A percentile compares a stretch with the other conserved stretches of the same genome.
Evolutionary conservation across 2,888 invertebrate species (phyloP).

Genomic region (Drosophila koepferae): DNA sequence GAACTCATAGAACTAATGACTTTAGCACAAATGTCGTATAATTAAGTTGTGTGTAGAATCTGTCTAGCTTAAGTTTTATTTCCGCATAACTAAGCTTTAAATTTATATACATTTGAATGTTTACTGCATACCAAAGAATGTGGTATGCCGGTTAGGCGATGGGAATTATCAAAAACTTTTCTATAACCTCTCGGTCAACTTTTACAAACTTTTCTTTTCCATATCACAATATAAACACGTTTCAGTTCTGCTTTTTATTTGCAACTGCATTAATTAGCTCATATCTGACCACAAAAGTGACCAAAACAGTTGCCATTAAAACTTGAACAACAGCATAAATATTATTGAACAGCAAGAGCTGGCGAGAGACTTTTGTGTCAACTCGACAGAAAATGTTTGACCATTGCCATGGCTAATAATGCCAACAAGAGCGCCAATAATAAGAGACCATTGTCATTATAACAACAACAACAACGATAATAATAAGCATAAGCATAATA

Average conservation of each 20-base stretch:
- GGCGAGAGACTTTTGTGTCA: slow-evolving; percentile 56
- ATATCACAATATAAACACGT: background rate
- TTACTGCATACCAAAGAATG: no score
- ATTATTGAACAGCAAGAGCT: slow-evolving; percentile 31
- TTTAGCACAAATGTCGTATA: no score
- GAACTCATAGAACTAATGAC: no score
- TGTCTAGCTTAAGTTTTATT: no score
- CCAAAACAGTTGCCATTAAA: slow-evolving; percentile 44
- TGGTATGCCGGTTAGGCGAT: background rate
- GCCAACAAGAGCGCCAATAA: slow-evolving; percentile 23
- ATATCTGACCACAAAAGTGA: slow-evolving; percentile 39
- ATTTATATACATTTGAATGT: no score
- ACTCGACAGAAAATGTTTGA: slow-evolving; percentile 66
- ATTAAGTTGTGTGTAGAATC: no score
- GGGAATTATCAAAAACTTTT: background rate
- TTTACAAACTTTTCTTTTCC: background rate
- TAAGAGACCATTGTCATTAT: slow-evolving; percentile 21
- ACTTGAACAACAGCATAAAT: slow-evolving; percentile 51
- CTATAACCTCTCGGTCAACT: background rate
- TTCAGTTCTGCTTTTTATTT: background rate
- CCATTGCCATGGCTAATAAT: slow-evolving; percentile 40
- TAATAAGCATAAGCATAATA: slow-evolving; percentile 21
- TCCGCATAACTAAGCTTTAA: no score
- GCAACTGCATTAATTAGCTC: slow-evolving; percentile 30
- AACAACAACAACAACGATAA: background rate